A percentile compares a stretch with the other conserved stretches of the same genome.
Conservation (phyloP, 1,140 invertebrate species). For the Lutraria rhynchaena region DNA sequence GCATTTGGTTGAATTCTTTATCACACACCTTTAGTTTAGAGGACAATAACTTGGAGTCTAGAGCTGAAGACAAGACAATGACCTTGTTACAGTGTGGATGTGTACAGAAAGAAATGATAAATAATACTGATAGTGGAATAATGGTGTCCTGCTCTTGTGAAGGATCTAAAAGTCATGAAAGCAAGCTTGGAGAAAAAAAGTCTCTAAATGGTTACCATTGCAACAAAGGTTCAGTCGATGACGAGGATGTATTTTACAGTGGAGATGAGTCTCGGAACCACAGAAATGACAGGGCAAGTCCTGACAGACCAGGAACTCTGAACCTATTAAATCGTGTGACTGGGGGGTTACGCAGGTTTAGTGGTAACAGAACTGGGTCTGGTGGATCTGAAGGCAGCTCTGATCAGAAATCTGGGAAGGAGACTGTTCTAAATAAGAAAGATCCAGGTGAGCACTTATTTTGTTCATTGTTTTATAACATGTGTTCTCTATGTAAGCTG, state of each 20-base stretch:
- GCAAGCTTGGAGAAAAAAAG: too few relatives aligned
- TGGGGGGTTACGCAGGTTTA: background rate
- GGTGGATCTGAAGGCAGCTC: slow-evolving; percentile 34
- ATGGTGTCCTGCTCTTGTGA: too few relatives aligned
- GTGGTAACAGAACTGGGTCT: slow-evolving; percentile 7
- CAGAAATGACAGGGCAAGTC: background rate
- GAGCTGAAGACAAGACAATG: too few relatives aligned
- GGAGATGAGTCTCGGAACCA: slow-evolving; percentile 13
- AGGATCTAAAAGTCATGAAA: too few relatives aligned
- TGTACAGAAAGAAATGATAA: too few relatives aligned
- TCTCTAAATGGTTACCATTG: too few relatives aligned
- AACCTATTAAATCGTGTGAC: background rate
- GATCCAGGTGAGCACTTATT: slow-evolving; percentile 45
- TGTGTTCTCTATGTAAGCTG: too few relatives aligned
- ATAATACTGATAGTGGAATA: too few relatives aligned
- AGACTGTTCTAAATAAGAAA: slow-evolving; percentile 13
- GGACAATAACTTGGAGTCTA: too few relatives aligned
- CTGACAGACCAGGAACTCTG: slow-evolving; percentile 44
- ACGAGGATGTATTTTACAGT: slow-evolving; percentile 57
- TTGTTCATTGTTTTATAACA: too few relatives aligned
- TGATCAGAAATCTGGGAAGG: background rate
- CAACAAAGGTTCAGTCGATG: slow-evolving; percentile 2
- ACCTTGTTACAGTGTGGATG: too few relatives aligned
- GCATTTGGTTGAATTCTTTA: slow-evolving; percentile 47
- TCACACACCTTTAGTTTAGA: background rate